Base-by-base conservation (phyloP, 2,113 vertebrate species). In the Catharus bicknelli region DNA sequence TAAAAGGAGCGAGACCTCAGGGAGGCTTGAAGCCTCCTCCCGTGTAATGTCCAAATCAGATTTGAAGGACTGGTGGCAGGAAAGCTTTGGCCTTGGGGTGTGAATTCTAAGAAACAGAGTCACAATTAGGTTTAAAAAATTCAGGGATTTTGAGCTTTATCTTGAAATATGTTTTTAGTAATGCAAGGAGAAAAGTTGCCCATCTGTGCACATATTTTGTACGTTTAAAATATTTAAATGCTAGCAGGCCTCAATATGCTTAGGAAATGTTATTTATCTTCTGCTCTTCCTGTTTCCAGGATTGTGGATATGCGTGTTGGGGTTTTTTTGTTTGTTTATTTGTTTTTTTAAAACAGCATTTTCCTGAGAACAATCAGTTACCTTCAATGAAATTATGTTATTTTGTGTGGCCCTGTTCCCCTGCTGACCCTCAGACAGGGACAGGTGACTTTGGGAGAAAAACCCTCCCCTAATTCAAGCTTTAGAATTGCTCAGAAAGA, bases 71-170 rank as follows among this genome's bases (percentile, higher is more conserved):
- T 97, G 96, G 97, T 97, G 97, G 97, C 97, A 98, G 97, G 96
- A 97, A 97, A 97, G 98, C 97, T 97, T 97, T 98, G 97, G 97
- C 98, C 98, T 97, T 97, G 97, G 97, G 97, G 96, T 97, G 97
- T 96, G 96, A 97, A 97, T 98, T 97, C 97, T 97, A 94, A 97
- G 97, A 97, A 97, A 97, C 89, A 96, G 95, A 97, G 95, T 90
- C 97, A 98, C 97, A 98, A 98, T 98, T 98, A 98, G 97, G 93
- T 96, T 98, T 98, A 97, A 98, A 98, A 98, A 98, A 98, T 98
- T 97, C 97, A 98, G 96, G 96, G 97, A 97, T 97, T 98, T 97
- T 96, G 93, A 97, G 97, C 97, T 97, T 97, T 96, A 90, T 97
- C 97, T 96, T 98, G 97, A 97, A 97, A 97, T 95, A 96, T 95